Evolutionary conservation across 2,113 vertebrate species (phyloP).

Genomic region (Piprites chloris): DNA sequence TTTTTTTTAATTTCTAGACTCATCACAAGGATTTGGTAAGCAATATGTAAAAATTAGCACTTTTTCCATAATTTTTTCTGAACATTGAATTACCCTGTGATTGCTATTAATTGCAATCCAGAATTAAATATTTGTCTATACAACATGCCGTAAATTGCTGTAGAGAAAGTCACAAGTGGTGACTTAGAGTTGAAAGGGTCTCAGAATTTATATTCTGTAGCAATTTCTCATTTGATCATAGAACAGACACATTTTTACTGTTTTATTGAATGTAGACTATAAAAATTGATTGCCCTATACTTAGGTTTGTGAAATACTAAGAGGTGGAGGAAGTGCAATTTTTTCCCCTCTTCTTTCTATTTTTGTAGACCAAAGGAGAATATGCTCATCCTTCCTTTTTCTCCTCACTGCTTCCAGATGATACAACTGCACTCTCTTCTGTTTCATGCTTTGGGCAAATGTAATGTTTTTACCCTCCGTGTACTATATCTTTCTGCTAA

Average conservation of each 20-base stretch:
- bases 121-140: not conserved
- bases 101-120: not conserved
- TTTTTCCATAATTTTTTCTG: not conserved
- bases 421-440: not conserved
- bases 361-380: not conserved
- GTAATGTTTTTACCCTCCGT: not conserved
- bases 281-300: not conserved
- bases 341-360: not conserved
- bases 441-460: not conserved
- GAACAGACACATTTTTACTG: not conserved
- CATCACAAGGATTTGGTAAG: not conserved
- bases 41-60: not conserved
- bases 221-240: not conserved
- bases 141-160: not conserved
- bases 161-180: not conserved
- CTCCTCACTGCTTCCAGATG: not conserved
- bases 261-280: not conserved
- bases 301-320: not conserved
- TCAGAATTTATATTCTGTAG: not conserved
- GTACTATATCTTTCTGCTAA: not conserved
- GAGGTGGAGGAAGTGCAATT: not conserved
- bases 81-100: not conserved
- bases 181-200: not conserved
- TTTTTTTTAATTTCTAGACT: not conserved
- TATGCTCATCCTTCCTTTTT: not conserved